Evolutionary conservation across 2,797 vertebrate genomes (phyloP), one percentile per base, ranked within the genome.

Genomic region (Spinibarbus caldwelli): DNA sequence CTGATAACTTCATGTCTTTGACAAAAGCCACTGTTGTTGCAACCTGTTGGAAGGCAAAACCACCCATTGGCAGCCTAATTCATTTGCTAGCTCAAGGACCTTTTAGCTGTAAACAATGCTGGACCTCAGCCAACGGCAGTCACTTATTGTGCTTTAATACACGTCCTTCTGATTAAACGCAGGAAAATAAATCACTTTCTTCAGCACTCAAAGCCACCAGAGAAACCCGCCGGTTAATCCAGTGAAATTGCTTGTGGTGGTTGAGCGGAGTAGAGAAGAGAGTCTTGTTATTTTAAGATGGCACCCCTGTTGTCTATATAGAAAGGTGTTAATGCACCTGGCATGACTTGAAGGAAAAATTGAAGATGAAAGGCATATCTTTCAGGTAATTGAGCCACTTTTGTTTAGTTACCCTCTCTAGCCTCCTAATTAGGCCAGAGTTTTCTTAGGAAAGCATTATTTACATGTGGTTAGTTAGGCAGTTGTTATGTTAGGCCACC

Each of bases 301-400:
- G 78, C 89, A 86, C 59, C 83, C 87, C 86, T 84, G 21, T 84
- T 83, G 84, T 85, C 84, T 86, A 71, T 66, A 78, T 78, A 71
- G 84, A 68, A 52, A 86, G 87, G 85, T 87, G 87, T 90, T 88
- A 87, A 89, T 83, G 84, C 71, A 87, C 90, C 92, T 95, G 93
- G 92, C 92, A 88, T 89, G 91, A 90, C 86, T 93, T 94, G 91
- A 94, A 93, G 88, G 90, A 89, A 85, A 82, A 88, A 43, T 89
- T 4, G 90, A 79, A 93, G 94, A 94, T 94, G 94, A 95, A 96
- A 95, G 82, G 90, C 92, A 89, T 91, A 94, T 89, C 92, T 94
- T 88, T 86, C 90, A 93, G 90, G 91, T 95, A 95, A 95, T 91
- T 91, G 89, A 88, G 86, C 52, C n/a, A 85, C 82, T 88, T 87